These are phyloP conservation scores for Agrypnus murinus DNA, from an alignment of 2,888 invertebrate genomes.

Conservation along the genomic window DNA sequence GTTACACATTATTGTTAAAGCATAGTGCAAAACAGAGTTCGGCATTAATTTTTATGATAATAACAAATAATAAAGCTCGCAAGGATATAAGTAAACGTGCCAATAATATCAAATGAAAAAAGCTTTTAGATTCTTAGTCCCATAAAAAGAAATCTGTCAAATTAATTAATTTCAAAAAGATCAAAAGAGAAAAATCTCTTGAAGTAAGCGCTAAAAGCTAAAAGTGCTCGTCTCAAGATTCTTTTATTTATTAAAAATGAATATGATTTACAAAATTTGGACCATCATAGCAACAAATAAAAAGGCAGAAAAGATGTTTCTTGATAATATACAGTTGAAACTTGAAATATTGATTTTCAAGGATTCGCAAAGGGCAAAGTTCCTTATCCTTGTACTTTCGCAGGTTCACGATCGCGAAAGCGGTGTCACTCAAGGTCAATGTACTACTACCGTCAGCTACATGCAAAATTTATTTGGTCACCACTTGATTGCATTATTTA, in stretches of 20 bases:
- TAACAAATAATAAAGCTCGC: background rate
- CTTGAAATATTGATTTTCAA: slow-evolving; percentile 25
- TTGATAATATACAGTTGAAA: no score
- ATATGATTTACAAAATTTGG: no score
- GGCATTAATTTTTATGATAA: slow-evolving; percentile 8
- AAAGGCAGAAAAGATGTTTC: no score
- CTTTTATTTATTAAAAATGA: no score
- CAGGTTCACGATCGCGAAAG: slow-evolving; percentile 31
- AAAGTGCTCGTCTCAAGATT: slow-evolving; percentile 14
- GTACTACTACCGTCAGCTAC: slow-evolving; percentile 20
- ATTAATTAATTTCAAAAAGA: no score
- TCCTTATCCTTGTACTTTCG: slow-evolving; percentile 23
- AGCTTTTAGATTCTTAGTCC: no score
- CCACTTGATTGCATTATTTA: slow-evolving; percentile 21
- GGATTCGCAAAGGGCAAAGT: slow-evolving; percentile 36
- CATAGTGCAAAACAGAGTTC: background rate
- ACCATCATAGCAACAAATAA: no score
- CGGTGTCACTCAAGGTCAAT: slow-evolving; percentile 35
- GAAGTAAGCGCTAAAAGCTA: background rate
- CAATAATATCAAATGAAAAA: no score
- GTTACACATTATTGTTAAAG: background rate
- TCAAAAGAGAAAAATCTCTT: no score
- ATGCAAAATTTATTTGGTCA: slow-evolving; percentile 27
- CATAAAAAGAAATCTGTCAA: no score
- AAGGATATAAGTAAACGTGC: no score